phyloP scores from a whole-genome alignment of 1,140 invertebrate genomes.

The Paralvinella palmiformis region DNA sequence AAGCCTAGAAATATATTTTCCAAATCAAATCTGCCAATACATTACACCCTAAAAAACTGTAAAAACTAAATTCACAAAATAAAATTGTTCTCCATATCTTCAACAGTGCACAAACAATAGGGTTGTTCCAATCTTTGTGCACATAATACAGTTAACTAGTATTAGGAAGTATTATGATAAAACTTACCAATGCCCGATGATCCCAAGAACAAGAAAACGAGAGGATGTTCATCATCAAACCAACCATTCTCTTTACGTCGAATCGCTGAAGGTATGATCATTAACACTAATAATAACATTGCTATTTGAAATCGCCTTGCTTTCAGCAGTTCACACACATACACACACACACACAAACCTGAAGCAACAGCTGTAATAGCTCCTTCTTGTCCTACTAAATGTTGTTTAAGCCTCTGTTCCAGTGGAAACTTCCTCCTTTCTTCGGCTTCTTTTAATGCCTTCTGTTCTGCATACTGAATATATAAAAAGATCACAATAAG shows the following conservation, averaged over 20 bases:
- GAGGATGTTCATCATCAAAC: slow-evolving; percentile 82
- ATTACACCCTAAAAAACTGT: too few species aligned
- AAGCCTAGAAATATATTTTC: too few species aligned
- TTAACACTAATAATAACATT: too few species aligned
- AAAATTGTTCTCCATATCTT: too few species aligned
- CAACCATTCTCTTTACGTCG: slow-evolving; percentile 86
- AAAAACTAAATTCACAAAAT: too few species aligned
- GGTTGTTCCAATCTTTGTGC: too few species aligned
- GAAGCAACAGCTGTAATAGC: slow-evolving; percentile 80
- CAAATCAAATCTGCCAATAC: too few species aligned
- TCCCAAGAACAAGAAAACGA: slow-evolving; percentile 82
- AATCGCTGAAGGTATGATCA: slow-evolving; percentile 68
- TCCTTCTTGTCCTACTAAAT: slow-evolving; percentile 83
- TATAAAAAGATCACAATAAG: too few species aligned
- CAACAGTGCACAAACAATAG: too few species aligned
- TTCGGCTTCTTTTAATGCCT: slow-evolving; percentile 63
- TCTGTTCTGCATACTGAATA: slow-evolving; percentile 49
- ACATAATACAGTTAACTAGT: too few species aligned
- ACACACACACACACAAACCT: slow-evolving; percentile 55
- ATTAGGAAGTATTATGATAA: not conserved
- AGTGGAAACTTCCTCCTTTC: slow-evolving; percentile 79
- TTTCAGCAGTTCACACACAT: too few species aligned
- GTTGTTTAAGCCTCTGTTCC: slow-evolving; percentile 76
- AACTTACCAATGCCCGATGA: slow-evolving; percentile 76
- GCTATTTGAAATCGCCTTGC: too few species aligned